phyloP scores from a whole-genome alignment of 2,888 invertebrate species.

The Eilema griseolum region DNA sequence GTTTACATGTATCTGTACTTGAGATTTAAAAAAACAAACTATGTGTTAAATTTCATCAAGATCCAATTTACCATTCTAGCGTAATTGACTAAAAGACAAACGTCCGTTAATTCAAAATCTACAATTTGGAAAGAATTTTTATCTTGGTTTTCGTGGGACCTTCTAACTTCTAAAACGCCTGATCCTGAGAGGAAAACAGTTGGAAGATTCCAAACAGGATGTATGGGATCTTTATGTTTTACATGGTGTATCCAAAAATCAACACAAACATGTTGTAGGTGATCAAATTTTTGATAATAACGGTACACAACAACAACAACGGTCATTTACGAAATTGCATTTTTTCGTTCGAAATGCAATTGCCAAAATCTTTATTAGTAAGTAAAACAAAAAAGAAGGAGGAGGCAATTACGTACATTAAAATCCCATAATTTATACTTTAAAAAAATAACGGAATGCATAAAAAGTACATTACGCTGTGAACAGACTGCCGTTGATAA shows the following conservation, averaged over 20 bases:
- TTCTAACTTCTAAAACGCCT: too few species aligned
- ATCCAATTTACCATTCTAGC: background rate
- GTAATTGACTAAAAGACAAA: background rate
- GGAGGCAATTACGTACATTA: conserved; percentile 68
- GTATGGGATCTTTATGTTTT: too few species aligned
- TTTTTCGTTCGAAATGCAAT: conserved; percentile 50
- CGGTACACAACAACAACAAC: too few species aligned
- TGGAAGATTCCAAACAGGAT: too few species aligned
- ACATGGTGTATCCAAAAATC: conserved; percentile 4
- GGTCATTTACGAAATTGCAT: conserved; percentile 53
- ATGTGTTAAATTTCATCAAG: too few species aligned
- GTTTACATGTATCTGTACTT: too few species aligned
- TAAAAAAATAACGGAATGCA: conserved; percentile 62
- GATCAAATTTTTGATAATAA: conserved; percentile 52
- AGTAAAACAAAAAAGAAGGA: conserved; percentile 58
- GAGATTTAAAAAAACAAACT: too few species aligned
- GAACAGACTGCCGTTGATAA: conserved; percentile 63
- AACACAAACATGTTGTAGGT: conserved; percentile 16
- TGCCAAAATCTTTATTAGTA: conserved; percentile 57
- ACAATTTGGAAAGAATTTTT: too few species aligned
- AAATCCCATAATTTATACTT: conserved; percentile 72
- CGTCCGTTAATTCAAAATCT: too few species aligned
- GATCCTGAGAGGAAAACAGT: too few species aligned
- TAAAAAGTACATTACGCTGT: conserved; percentile 75
- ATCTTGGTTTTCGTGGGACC: too few species aligned